A percentile compares a stretch with the other conserved stretches of the same genome.
Conservation (phyloP, 2,888 invertebrate genomes). For the Heliconius cydno region DNA sequence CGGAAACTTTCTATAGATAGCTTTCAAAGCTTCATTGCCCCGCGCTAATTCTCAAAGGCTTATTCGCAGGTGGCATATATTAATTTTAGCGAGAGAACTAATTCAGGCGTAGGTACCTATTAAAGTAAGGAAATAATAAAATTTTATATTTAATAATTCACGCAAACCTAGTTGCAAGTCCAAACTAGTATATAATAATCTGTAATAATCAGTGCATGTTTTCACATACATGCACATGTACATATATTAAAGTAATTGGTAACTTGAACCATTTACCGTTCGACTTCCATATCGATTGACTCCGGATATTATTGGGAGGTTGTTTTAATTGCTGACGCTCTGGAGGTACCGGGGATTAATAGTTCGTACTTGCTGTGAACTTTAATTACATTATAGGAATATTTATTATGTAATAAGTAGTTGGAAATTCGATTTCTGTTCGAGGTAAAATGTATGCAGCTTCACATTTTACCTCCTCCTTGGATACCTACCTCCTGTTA, state of each 20-base stretch:
- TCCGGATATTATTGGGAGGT: conserved; percentile 30
- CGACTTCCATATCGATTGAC: conserved; percentile 10
- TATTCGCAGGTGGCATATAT: conserved; percentile 3
- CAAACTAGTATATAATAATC: neutral
- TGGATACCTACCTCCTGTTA: too few species aligned
- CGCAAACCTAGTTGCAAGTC: neutral
- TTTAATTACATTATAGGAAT: neutral
- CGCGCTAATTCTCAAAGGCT: conserved; percentile 15
- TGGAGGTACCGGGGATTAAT: conserved; percentile 3
- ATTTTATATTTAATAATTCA: neutral
- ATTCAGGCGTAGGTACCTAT: neutral
- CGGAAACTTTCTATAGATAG: conserved; percentile 9
- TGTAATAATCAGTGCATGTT: neutral
- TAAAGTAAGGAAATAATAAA: neutral
- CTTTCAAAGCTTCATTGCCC: conserved; percentile 22
- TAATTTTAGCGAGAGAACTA: conserved; percentile 8
- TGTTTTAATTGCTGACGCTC: conserved; percentile 21
- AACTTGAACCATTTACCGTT: conserved; percentile 10
- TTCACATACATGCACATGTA: neutral
- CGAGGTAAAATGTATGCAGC: too few species aligned
- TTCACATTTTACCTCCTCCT: too few species aligned
- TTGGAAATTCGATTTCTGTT: neutral
- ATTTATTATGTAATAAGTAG: neutral
- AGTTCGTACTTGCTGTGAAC: neutral
- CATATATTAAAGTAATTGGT: conserved; percentile 20